Conservation (phyloP, 2,888 invertebrate species). For the Sinhomidia bicolor region DNA sequence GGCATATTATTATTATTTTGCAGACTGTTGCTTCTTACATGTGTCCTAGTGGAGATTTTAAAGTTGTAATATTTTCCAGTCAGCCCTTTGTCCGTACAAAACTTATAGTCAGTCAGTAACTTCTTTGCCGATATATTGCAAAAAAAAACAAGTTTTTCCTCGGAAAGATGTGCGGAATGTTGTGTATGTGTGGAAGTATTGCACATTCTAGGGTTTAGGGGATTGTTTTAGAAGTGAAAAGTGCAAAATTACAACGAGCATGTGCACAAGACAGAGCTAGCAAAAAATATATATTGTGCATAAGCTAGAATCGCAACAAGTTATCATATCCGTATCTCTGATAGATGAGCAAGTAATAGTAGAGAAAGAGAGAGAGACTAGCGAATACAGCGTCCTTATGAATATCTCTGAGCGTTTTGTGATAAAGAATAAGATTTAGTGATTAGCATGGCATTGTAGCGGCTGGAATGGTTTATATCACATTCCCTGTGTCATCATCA, state of each 20-base stretch:
- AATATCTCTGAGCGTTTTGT: not conserved
- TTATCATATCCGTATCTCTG: not conserved
- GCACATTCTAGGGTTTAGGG: too few relatives aligned
- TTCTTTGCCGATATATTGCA: too few relatives aligned
- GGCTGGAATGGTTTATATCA: not conserved
- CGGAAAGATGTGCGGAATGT: too few relatives aligned
- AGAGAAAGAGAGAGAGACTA: not conserved
- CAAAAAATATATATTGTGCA: not conserved
- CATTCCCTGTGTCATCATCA: not conserved
- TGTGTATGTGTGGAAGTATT: too few relatives aligned
- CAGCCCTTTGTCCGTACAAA: not conserved
- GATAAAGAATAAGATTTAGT: not conserved
- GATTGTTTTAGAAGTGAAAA: too few relatives aligned
- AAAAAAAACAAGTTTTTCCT: too few relatives aligned
- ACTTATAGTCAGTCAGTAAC: too few relatives aligned
- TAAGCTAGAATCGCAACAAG: conserved; percentile 53
- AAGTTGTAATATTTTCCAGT: not conserved
- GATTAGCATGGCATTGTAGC: not conserved
- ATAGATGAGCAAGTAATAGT: not conserved
- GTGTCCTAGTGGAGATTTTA: not conserved
- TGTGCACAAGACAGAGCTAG: not conserved
- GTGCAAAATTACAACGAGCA: too few relatives aligned
- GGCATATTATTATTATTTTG: too few relatives aligned
- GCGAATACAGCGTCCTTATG: not conserved
- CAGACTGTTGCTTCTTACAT: too few relatives aligned